A percentile compares a stretch with the other conserved stretches of the same genome.
Evolutionary conservation across 2,797 vertebrate genomes (phyloP).

Genomic region (Pipistrellus kuhlii): DNA sequence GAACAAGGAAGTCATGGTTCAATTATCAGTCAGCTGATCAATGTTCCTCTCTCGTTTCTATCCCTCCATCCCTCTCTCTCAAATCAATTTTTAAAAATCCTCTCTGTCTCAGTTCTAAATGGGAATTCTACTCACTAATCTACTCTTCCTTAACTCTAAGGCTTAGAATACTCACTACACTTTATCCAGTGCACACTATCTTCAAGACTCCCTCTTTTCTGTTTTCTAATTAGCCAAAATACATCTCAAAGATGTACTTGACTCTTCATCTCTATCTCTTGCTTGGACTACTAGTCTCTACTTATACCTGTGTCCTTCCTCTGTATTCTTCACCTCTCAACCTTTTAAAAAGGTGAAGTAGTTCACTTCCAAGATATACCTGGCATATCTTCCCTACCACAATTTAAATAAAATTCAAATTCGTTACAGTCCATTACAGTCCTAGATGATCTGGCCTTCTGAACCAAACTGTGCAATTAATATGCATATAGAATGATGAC

Average conservation of each 20-base stretch:
- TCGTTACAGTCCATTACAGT: not conserved
- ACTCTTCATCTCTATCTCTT: not conserved
- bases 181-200: not conserved
- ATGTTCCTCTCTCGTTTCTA: not conserved
- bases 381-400: not conserved
- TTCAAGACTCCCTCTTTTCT: not conserved
- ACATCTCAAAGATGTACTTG: not conserved
- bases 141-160: not conserved
- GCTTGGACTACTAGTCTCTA: not conserved
- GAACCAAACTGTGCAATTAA: slow-evolving; percentile 22
- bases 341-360: slow-evolving; percentile 10
- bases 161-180: not conserved
- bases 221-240: slow-evolving; percentile 19
- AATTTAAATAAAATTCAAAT: slow-evolving; percentile 15
- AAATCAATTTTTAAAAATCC: not conserved
- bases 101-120: not conserved
- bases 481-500: not conserved
- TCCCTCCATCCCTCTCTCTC: not conserved
- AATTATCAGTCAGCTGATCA: not conserved
- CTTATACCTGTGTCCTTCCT: not conserved
- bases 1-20: not conserved
- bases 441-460: not conserved
- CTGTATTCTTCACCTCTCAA: not conserved
- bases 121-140: not conserved
- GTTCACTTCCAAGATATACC: not conserved